phyloP scores from a whole-genome alignment of 35 echinoderm and acorn worm species.

The Lytechinus pictus region DNA sequence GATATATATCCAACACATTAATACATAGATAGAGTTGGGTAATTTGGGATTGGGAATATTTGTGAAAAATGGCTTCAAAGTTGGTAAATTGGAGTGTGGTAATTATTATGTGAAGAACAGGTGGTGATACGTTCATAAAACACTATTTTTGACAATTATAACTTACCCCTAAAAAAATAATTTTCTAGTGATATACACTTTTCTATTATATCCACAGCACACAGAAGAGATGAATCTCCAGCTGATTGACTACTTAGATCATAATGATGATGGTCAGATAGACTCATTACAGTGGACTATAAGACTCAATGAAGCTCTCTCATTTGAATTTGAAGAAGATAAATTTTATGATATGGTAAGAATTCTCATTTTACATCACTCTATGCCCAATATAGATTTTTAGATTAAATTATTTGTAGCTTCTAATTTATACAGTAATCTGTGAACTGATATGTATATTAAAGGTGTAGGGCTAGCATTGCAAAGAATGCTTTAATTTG shows the following conservation, averaged over 20 bases:
- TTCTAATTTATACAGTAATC: neutral
- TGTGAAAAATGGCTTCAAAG: too few species aligned
- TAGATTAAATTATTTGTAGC: neutral
- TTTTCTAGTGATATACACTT: too few species aligned
- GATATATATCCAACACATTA: too few species aligned
- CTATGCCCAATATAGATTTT: neutral
- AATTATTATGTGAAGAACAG: too few species aligned
- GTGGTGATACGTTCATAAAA: neutral
- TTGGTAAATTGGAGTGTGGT: too few species aligned
- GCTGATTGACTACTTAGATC: constrained; percentile 90
- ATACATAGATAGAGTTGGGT: too few species aligned
- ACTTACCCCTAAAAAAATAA: too few species aligned
- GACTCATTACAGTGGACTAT: constrained; percentile 99
- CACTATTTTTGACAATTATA: too few species aligned
- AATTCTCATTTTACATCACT: neutral
- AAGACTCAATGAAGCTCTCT: constrained; percentile 89
- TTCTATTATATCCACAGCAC: constrained; percentile 66
- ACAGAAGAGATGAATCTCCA: constrained; percentile 98
- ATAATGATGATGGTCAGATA: constrained; percentile 81
- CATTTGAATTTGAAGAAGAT: constrained; percentile 97
- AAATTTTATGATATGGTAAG: constrained; percentile 76
- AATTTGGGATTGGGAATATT: too few species aligned
- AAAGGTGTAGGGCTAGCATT: too few species aligned
- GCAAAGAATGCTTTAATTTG: too few species aligned
- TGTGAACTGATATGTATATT: neutral